Evolutionary conservation across 2,888 invertebrate species (phyloP).

Genomic region (Cephalotes varians): DNA sequence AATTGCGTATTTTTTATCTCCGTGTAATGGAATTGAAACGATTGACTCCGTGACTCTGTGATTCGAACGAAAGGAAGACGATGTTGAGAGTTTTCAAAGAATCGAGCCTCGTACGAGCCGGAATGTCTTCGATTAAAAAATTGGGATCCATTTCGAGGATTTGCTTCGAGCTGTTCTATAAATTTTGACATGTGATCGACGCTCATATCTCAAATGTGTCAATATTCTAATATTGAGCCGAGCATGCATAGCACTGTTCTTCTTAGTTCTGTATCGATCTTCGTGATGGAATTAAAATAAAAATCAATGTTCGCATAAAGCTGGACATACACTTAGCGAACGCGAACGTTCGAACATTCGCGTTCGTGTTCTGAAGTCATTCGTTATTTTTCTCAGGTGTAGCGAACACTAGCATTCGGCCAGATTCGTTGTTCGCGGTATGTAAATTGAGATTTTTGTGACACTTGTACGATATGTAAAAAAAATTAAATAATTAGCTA

Average conservation of each 20-base stretch:
- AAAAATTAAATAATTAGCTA: no score
- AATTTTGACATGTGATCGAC: not conserved
- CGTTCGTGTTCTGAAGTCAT: no score
- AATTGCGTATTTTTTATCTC: conserved; percentile 43
- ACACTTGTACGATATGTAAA: no score
- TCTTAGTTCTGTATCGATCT: conserved; percentile 9
- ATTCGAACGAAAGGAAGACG: not conserved
- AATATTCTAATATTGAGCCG: not conserved
- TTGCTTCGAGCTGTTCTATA: not conserved
- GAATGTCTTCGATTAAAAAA: not conserved
- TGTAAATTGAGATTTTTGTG: no score
- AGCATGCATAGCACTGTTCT: not conserved
- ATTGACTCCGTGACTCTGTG: not conserved
- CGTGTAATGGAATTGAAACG: conserved; percentile 15
- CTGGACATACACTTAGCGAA: no score
- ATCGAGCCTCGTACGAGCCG: not conserved
- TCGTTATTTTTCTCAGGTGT: no score
- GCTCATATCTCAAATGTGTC: not conserved
- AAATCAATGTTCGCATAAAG: conserved; percentile 12
- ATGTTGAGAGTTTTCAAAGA: not conserved
- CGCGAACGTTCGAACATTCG: no score
- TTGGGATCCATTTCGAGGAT: not conserved
- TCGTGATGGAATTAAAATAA: conserved; percentile 29
- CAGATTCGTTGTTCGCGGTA: no score
- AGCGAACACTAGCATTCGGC: no score